Percentiles rank a stretch among this genome's conserved stretches.
phyloP scores from a whole-genome alignment of 2,888 invertebrate species.

The Dromius quadrimaculatus region DNA sequence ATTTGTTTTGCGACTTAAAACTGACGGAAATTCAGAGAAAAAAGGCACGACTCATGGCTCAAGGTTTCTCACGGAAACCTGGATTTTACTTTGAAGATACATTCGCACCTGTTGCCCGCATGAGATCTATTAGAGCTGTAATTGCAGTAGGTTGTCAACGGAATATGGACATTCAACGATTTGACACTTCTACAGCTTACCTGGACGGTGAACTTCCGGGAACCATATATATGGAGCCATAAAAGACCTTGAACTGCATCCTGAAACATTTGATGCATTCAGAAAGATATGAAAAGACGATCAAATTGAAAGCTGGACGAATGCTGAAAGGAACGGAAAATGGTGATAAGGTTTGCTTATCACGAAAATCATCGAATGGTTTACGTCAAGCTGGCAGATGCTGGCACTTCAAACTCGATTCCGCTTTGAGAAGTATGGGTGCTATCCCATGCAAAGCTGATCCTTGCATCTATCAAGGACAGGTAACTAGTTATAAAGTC shows the following conservation, averaged over 20 bases:
- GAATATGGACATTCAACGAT: constrained; percentile 30
- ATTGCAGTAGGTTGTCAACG: constrained; percentile 48
- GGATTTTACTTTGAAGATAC: constrained; percentile 52
- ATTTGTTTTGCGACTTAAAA: constrained; percentile 2
- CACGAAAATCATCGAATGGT: background rate
- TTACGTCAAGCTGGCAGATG: background rate
- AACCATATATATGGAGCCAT: constrained; percentile 23
- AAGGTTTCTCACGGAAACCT: constrained; percentile 53
- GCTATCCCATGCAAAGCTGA: background rate
- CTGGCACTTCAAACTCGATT: background rate
- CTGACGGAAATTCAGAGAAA: background rate
- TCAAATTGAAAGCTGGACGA: background rate
- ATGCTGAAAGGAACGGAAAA: background rate
- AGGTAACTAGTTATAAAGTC: background rate
- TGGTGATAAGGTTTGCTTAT: background rate
- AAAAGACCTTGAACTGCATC: background rate
- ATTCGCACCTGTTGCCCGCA: constrained; percentile 53
- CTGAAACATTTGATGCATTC: background rate
- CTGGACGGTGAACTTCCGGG: constrained; percentile 50
- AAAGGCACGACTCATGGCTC: constrained; percentile 54
- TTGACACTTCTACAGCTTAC: constrained; percentile 47
- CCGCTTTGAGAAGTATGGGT: background rate
- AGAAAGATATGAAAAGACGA: background rate
- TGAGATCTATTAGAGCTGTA: constrained; percentile 49
- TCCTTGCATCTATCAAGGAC: background rate